Conservation (phyloP, 2,113 vertebrate genomes). For the Dipodomys ordii region DNA sequence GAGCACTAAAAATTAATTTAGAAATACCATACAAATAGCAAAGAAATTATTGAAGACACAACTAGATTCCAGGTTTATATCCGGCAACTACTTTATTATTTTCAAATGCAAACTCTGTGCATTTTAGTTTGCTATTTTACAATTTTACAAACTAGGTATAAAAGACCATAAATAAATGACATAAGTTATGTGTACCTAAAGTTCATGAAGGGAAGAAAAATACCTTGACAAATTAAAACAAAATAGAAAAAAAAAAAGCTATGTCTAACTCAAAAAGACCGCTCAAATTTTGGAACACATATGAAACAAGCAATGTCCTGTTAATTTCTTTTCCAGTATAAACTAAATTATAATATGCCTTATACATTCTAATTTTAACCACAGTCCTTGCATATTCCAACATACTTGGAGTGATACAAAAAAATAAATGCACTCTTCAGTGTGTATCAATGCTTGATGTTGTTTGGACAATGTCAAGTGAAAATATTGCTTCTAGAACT, state of each 20-base stretch:
- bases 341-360: conserved; percentile 94
- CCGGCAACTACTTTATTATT: conserved; percentile 98
- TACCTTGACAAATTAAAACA: conserved; percentile 90
- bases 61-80: conserved; percentile 82
- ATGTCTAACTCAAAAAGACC: conserved; percentile 91
- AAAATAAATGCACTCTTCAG: conserved; percentile 90
- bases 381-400: conserved; percentile 96
- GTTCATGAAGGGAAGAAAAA: conserved; percentile 88
- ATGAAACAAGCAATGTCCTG: conserved; percentile 89
- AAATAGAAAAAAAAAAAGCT: conserved; percentile 90
- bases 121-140: conserved; percentile 96
- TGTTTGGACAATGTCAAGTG: conserved; percentile 90
- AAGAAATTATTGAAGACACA: conserved; percentile 48
- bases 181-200: conserved; percentile 99
- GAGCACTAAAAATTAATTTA: conserved; percentile 19
- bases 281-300: conserved; percentile 90
- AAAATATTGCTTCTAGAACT: conserved; percentile 91
- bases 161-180: conserved; percentile 99
- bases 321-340: conserved; percentile 89
- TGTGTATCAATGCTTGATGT: conserved; percentile 86
- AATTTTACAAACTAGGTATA: conserved; percentile 99
- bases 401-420: conserved; percentile 93
- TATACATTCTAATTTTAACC: conserved; percentile 95
- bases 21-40: not conserved
- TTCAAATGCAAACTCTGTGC: conserved; percentile 95